Evolutionary conservation across 2,113 vertebrate species (phyloP).

Genomic region (Pseudopodoces humilis): DNA sequence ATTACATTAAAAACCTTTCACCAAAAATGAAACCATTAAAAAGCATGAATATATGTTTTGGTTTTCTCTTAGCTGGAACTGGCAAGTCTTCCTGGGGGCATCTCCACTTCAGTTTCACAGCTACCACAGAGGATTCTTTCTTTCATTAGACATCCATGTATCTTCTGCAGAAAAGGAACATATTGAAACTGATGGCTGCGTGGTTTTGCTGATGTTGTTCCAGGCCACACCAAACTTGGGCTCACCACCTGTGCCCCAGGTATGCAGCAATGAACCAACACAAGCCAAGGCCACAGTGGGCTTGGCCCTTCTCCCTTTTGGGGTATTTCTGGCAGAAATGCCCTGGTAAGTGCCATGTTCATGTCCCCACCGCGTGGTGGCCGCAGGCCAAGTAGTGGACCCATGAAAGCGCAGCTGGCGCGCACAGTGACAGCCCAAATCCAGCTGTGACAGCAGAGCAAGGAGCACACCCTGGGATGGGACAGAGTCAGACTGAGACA

Average conservation of each 20-base stretch:
- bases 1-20: not conserved
- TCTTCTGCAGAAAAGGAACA: not conserved
- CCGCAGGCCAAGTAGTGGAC: not conserved
- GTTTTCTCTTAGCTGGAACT: not conserved
- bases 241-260: not conserved
- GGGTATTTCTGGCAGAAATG: not conserved
- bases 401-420: not conserved
- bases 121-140: not conserved
- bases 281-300: not conserved
- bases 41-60: not conserved
- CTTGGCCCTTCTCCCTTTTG: not conserved
- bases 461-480: not conserved
- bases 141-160: not conserved
- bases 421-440: not conserved
- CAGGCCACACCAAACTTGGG: fast-evolving
- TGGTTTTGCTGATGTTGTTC: not conserved
- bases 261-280: not conserved
- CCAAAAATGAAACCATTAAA: not conserved
- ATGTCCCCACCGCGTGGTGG: fast-evolving
- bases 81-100: not conserved
- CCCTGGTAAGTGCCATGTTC: not conserved
- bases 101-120: not conserved
- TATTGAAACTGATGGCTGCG: not conserved
- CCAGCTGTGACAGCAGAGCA: not conserved
- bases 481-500: not conserved